Conservation (phyloP, 1,140 invertebrate genomes). For the Drosophila grimshawi region DNA sequence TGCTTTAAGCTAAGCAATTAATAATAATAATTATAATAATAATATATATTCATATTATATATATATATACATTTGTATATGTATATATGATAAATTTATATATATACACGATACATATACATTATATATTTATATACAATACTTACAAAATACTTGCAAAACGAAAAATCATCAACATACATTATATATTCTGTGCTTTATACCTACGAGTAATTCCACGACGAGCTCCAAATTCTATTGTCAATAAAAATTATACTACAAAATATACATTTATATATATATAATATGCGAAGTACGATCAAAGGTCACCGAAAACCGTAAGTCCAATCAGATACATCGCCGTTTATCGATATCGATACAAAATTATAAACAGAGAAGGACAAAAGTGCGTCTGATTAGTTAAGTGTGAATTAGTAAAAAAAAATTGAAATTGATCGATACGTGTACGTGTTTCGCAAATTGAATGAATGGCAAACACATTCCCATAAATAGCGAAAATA, state of each 20-base stretch:
- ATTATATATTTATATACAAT: slow-evolving; percentile 62
- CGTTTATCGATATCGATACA: background rate
- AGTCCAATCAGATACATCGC: background rate
- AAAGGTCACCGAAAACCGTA: background rate
- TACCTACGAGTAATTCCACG: slow-evolving; percentile 64
- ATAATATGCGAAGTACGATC: background rate
- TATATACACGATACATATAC: slow-evolving; percentile 45
- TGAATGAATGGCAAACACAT: background rate
- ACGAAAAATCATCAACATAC: slow-evolving; percentile 35
- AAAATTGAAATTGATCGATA: background rate
- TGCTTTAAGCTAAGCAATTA: slow-evolving; percentile 81
- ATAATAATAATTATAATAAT: slow-evolving; percentile 54
- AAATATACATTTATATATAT: slow-evolving; percentile 78
- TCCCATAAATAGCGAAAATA: no score
- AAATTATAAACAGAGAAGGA: no score
- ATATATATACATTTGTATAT: slow-evolving; percentile 57
- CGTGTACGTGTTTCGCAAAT: background rate
- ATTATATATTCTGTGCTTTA: slow-evolving; percentile 67
- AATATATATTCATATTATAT: slow-evolving; percentile 62
- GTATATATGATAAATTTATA: slow-evolving; percentile 42
- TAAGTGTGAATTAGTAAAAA: background rate
- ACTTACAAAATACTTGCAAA: slow-evolving; percentile 62
- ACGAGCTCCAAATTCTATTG: slow-evolving; percentile 74
- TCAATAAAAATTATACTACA: slow-evolving; percentile 86
- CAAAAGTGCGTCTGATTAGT: no score